Conservation (phyloP, 2,888 invertebrate species). For the Mycalesis mineus region DNA sequence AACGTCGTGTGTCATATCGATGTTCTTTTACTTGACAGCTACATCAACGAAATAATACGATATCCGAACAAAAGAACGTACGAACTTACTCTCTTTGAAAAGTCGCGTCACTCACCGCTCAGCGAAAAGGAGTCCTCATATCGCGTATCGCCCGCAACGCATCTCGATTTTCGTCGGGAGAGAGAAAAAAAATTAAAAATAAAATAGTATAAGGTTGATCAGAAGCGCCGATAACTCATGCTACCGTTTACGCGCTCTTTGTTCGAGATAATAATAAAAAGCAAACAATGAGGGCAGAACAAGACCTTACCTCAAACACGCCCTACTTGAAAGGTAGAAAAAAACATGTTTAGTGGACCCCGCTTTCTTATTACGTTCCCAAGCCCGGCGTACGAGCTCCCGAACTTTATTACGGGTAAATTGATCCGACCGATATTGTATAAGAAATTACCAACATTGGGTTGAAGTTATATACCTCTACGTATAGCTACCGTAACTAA, state of each 20-base stretch:
- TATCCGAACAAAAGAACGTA: background rate
- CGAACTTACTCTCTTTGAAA: background rate
- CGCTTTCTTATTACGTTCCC: slow-evolving; percentile 57
- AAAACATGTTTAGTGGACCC: slow-evolving; percentile 44
- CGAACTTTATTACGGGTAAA: slow-evolving; percentile 26
- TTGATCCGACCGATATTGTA: slow-evolving; percentile 22
- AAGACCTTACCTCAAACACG: slow-evolving; percentile 60
- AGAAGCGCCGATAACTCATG: slow-evolving; percentile 67
- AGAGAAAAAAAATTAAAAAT: slow-evolving; percentile 43
- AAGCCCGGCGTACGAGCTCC: slow-evolving; percentile 37
- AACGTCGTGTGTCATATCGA: background rate
- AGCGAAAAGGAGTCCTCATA: slow-evolving; percentile 47
- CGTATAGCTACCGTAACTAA: no score
- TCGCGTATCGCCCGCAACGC: slow-evolving; percentile 59
- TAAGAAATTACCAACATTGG: slow-evolving; percentile 2
- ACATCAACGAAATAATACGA: background rate
- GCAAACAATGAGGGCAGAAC: slow-evolving; percentile 64
- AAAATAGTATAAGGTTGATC: slow-evolving; percentile 67
- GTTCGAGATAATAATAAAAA: slow-evolving; percentile 69
- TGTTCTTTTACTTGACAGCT: background rate
- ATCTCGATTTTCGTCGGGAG: slow-evolving; percentile 48
- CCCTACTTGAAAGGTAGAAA: slow-evolving; percentile 61
- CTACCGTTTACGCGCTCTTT: slow-evolving; percentile 76
- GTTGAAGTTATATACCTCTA: background rate
- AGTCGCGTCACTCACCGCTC: slow-evolving; percentile 46